Conservation (phyloP, 2,888 invertebrate species). For the Xanthia icteritia region DNA sequence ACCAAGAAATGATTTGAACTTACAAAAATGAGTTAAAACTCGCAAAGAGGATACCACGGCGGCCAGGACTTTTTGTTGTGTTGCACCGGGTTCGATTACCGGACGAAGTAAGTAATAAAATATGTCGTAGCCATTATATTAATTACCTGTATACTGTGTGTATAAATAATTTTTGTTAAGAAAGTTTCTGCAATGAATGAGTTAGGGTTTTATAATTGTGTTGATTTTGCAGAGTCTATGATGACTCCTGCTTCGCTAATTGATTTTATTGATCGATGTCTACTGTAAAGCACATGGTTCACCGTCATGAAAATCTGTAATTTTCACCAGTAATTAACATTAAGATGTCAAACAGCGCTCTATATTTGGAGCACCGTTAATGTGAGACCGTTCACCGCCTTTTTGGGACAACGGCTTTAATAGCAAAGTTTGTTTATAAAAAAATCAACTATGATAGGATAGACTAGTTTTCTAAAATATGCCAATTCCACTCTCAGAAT, state of each 20-base stretch:
- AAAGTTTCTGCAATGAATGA: slow-evolving; percentile 36
- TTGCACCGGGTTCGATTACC: slow-evolving; percentile 67
- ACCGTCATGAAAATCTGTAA: too few species aligned
- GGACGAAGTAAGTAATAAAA: slow-evolving; percentile 68
- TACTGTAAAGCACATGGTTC: too few species aligned
- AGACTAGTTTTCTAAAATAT: neutral
- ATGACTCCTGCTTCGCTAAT: neutral
- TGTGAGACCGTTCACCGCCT: too few species aligned
- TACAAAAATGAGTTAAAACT: slow-evolving; percentile 74
- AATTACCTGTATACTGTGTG: slow-evolving; percentile 60
- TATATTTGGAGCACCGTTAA: too few species aligned
- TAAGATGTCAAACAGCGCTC: too few species aligned
- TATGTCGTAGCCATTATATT: slow-evolving; percentile 67
- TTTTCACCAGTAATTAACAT: too few species aligned
- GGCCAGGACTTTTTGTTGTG: slow-evolving; percentile 62
- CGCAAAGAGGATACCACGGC: slow-evolving; percentile 66
- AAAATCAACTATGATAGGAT: neutral
- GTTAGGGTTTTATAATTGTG: slow-evolving; percentile 36
- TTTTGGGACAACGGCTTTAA: neutral
- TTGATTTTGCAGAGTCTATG: neutral
- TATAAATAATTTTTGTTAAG: slow-evolving; percentile 59
- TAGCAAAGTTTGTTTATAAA: neutral
- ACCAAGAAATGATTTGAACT: slow-evolving; percentile 76
- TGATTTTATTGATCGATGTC: neutral
- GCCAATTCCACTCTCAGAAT: neutral